phyloP scores from a whole-genome alignment of 1,140 invertebrate species.

The Platyscapa corneri region DNA sequence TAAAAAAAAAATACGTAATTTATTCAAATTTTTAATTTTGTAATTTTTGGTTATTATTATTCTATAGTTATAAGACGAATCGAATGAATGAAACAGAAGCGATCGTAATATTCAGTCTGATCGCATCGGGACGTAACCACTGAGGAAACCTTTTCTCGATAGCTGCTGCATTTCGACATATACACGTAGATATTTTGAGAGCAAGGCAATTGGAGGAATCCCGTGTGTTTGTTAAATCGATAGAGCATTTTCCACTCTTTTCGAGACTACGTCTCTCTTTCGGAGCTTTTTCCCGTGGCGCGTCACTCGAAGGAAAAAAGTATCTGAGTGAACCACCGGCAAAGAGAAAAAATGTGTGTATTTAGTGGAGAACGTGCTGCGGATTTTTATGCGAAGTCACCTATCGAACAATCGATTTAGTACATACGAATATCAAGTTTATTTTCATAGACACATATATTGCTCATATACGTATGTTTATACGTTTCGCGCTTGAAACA shows the following conservation, averaged over 20 bases:
- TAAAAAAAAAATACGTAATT: too few species aligned
- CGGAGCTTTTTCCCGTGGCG: background rate
- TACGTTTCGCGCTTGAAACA: conserved; percentile 17
- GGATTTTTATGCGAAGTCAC: conserved; percentile 38
- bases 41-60: background rate
- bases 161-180: background rate
- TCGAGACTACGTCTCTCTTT: background rate
- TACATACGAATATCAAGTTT: background rate
- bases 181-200: background rate
- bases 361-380: background rate
- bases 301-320: background rate
- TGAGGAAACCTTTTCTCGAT: conserved; percentile 13
- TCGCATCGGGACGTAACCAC: conserved; percentile 30
- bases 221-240: conserved; percentile 37
- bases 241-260: conserved; percentile 5
- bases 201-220: background rate
- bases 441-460: background rate
- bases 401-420: conserved; percentile 5
- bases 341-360: background rate
- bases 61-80: background rate
- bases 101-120: conserved; percentile 13
- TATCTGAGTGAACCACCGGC: background rate
- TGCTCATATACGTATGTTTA: background rate
- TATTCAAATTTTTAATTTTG: background rate
- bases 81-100: background rate